Conservation (phyloP, 2,113 vertebrate genomes). For the Bubo blakistoni region DNA sequence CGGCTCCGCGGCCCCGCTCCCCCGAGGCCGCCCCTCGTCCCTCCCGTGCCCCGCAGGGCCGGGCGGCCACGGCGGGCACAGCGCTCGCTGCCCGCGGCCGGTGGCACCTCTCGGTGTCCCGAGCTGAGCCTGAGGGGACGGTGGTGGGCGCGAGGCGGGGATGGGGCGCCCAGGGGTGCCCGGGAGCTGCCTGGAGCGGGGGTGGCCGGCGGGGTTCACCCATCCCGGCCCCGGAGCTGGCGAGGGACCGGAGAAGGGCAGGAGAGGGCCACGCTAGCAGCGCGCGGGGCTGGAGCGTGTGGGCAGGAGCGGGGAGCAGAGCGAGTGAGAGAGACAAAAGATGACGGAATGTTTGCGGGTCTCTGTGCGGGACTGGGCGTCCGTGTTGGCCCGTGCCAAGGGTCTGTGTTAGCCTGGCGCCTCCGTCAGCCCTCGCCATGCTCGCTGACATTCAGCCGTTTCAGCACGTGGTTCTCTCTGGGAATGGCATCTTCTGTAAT, state of each 20-base stretch:
- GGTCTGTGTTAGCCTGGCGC: not conserved
- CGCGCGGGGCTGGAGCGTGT: not conserved
- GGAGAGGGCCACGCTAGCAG: not conserved
- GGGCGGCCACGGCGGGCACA: too few relatives aligned
- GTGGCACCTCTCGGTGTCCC: not conserved
- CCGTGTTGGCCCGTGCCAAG: not conserved
- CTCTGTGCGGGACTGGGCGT: too few relatives aligned
- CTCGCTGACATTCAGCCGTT: not conserved
- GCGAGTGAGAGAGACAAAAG: not conserved
- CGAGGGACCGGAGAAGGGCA: not conserved
- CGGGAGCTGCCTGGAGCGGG: not conserved
- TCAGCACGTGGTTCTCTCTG: not conserved
- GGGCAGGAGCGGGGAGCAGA: not conserved
- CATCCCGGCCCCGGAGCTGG: not conserved
- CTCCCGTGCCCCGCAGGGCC: too few relatives aligned
- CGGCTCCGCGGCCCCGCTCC: too few relatives aligned
- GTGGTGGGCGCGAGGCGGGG: not conserved
- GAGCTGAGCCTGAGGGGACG: not conserved
- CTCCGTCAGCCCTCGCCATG: not conserved
- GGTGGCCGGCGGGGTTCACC: too few relatives aligned
- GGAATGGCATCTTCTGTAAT: not conserved
- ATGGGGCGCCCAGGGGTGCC: not conserved
- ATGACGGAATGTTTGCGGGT: rapidly evolving
- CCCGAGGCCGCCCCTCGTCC: too few relatives aligned
- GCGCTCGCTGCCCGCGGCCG: too few relatives aligned